These are phyloP conservation scores for Pipistrellus nathusii DNA, from an alignment of 2,797 vertebrate genomes.

Conservation along the genomic window DNA sequence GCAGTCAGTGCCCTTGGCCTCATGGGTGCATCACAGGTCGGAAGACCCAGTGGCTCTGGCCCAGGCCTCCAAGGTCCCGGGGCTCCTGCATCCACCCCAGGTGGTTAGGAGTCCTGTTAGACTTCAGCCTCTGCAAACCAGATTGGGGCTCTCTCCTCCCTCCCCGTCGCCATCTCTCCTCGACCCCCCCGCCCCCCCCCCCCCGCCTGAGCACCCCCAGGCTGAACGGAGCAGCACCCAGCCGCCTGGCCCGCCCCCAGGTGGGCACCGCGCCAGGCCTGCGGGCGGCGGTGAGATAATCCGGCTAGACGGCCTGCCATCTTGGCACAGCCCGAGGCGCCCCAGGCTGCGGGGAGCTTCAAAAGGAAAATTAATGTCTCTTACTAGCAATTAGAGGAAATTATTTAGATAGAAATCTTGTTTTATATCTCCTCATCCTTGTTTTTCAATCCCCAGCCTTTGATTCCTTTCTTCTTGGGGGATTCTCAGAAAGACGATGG, in stretches of 20 bases:
- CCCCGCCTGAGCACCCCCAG: neutral
- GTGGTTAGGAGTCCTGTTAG: neutral
- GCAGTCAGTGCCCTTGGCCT: too few relatives aligned
- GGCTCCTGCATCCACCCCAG: neutral
- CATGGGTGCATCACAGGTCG: neutral
- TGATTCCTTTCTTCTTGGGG: constrained; percentile 88
- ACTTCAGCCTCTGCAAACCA: neutral
- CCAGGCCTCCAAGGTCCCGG: too few relatives aligned
- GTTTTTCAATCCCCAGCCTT: constrained; percentile 89
- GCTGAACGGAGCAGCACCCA: neutral
- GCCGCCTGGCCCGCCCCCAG: constrained; percentile 12
- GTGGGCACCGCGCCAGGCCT: constrained; percentile 51
- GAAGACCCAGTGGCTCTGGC: neutral
- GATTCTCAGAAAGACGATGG: constrained; percentile 87
- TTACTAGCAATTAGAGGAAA: constrained; percentile 92
- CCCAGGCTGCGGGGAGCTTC: constrained; percentile 88
- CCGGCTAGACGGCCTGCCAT: constrained; percentile 89
- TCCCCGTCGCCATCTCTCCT: too few relatives aligned
- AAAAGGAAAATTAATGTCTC: constrained; percentile 91
- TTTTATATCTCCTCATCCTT: constrained; percentile 89
- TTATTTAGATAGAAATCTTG: constrained; percentile 91
- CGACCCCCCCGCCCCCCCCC: too few relatives aligned
- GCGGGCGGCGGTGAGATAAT: constrained; percentile 84
- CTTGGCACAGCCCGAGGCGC: constrained; percentile 88
- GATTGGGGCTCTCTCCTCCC: neutral